Conservation (phyloP, 2,797 vertebrate genomes). For the Remorina albescens region DNA sequence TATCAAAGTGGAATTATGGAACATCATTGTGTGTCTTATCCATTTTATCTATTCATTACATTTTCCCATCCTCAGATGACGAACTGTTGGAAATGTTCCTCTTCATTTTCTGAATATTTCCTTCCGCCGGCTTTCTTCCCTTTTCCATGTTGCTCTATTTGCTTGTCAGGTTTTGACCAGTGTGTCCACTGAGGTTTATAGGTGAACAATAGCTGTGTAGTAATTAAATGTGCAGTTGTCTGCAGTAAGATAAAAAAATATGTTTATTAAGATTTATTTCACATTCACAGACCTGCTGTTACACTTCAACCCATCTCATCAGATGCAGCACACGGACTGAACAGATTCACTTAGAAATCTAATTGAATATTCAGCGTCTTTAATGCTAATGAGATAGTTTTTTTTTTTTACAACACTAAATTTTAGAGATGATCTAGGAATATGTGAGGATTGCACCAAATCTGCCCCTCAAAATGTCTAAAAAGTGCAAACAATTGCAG, state of each 20-base stretch:
- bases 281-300: background rate
- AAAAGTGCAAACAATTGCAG: slow-evolving; percentile 4
- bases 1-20: background rate
- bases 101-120: background rate
- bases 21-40: too few relatives aligned
- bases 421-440: background rate
- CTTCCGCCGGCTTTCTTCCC: too few relatives aligned
- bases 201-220: background rate
- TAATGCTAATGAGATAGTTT: too few relatives aligned
- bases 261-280: background rate
- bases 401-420: background rate
- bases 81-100: background rate
- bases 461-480: background rate
- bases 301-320: background rate
- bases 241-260: background rate
- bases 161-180: background rate
- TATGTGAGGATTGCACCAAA: background rate
- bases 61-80: background rate
- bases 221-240: background rate
- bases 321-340: slow-evolving; percentile 1
- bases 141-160: background rate
- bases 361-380: background rate
- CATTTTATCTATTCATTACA: background rate
- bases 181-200: background rate
- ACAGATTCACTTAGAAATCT: background rate